These are phyloP conservation scores for Parazoanthus darwini DNA, from an alignment of 92 coral and sea anemone genomes.

Conservation along the genomic window DNA sequence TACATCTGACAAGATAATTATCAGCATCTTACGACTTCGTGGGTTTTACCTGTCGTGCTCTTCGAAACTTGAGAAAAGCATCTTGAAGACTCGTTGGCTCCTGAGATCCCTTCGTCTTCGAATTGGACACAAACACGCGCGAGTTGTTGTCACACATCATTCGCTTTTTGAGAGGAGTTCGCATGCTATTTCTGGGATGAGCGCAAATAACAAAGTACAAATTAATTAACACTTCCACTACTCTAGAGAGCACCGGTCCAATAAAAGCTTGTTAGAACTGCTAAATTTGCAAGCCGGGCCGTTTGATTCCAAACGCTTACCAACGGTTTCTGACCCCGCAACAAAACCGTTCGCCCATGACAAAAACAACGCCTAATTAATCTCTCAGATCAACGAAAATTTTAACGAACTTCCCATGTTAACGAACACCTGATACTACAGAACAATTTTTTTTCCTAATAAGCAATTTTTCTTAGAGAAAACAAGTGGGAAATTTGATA, in stretches of 20 bases:
- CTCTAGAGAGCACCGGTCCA: background rate
- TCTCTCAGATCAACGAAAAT: background rate
- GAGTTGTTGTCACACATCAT: constrained; percentile 44
- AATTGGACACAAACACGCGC: constrained; percentile 44
- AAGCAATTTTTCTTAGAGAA: background rate
- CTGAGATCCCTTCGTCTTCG: constrained; percentile 20
- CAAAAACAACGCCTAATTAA: background rate
- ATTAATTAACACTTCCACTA: constrained; percentile 19
- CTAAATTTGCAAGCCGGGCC: background rate
- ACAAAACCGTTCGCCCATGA: constrained; percentile 30
- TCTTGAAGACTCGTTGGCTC: constrained; percentile 72
- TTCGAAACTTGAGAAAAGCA: constrained; percentile 90
- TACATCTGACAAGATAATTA: no score
- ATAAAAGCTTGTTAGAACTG: background rate
- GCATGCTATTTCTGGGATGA: constrained; percentile 26
- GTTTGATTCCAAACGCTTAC: constrained; percentile 55
- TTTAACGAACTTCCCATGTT: background rate
- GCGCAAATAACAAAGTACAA: background rate
- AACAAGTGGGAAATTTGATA: background rate
- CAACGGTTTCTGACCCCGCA: constrained; percentile 21
- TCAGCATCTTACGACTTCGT: no score
- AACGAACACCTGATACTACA: background rate
- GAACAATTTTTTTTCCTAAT: background rate
- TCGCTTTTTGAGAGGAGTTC: constrained; percentile 18
- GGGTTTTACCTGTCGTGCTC: constrained; percentile 74